Base-by-base conservation (phyloP, 2,888 invertebrate genomes). In the Thecophora atra region DNA sequence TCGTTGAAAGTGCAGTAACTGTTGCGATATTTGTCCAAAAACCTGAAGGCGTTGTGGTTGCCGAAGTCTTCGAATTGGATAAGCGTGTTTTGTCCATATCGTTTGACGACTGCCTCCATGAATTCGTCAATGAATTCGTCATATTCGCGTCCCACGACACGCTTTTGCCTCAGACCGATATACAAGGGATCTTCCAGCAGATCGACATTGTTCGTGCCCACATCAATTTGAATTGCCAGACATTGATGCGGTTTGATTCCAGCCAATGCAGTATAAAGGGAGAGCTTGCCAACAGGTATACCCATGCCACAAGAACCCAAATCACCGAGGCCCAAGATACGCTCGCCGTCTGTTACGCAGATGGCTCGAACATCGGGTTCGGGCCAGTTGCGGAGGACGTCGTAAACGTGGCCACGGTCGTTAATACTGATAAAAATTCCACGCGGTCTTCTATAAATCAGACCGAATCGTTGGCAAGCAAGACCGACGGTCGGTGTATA, bases 1-100 rank as follows among this genome's bases (percentile, higher is more conserved):
- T 99, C 99, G 87, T 99, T 99, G 87, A 99, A 99, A 26, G 98
- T 98, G 87, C 99, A 99, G 86, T 97, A 99, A 77, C 91, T 90
- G 81, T 93, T 88, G 74, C 96, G 90, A 88, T 98, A 99, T 87
- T 94, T 96, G 81, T 94, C 94, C 73, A 99, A 88, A 76, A 98
- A 91, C 62, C 95, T 91, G 87, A 97, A 98, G n/a, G 99, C 99
- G 88, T 99, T 99, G 80, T 93, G 91, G 81, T 98, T 95, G 54
- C 96, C 99, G 87, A 99, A 99, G 87, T 99, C 99, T 89, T 99
- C 99, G 86, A 97, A 98, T 91, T 97, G 91, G 66, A 92, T 91
- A 26, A 96, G 88, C 0, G 94, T 94, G 80, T 94, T 95, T 84
- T 95, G 95, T 51, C 95, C 95, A 82, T 94, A 96, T 82, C 94